phyloP scores from a whole-genome alignment of 2,113 vertebrate genomes.

The Cairina moschata region DNA sequence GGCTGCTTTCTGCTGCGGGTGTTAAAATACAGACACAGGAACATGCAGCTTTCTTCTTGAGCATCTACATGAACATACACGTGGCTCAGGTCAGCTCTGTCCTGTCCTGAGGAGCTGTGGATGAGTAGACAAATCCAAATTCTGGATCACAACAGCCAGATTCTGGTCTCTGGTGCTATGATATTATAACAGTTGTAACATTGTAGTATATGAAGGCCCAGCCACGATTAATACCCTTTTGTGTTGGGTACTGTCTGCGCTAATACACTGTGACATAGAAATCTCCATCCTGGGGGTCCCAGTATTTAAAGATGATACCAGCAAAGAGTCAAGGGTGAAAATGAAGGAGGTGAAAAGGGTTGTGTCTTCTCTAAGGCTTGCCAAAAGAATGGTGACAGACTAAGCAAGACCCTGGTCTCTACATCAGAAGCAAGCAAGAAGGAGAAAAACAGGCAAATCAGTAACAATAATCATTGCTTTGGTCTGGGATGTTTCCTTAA shows the following conservation, averaged over 20 bases:
- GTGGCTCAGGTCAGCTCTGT: neutral
- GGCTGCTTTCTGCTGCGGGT: neutral
- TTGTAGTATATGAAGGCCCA: neutral
- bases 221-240: neutral
- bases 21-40: neutral
- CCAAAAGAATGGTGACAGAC: neutral
- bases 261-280: neutral
- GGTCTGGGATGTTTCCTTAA: neutral
- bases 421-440: neutral
- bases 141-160: neutral
- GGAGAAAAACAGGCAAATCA: neutral
- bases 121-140: neutral
- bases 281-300: neutral
- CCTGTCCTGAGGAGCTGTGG: neutral
- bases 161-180: neutral
- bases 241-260: neutral
- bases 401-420: neutral
- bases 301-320: neutral
- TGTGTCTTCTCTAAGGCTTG: neutral
- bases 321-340: neutral
- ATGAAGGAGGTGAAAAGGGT: neutral
- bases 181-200: neutral
- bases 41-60: neutral
- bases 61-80: neutral
- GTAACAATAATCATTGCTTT: neutral